Evolutionary conservation across 1,140 invertebrate species (phyloP).

Genomic region (Drosophila tani): DNA sequence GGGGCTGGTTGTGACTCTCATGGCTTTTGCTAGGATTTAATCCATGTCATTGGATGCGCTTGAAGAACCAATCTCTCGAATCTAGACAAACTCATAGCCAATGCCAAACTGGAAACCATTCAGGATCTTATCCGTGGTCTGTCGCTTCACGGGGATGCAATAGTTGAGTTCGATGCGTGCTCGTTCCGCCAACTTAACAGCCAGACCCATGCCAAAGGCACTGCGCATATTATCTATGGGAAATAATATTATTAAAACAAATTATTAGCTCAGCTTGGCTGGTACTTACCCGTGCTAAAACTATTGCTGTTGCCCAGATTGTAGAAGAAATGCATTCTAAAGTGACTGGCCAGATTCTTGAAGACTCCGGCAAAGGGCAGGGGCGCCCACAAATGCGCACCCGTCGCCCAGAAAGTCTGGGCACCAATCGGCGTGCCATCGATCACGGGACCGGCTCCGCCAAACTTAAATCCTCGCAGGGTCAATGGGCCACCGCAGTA

Average conservation of each 20-base stretch:
- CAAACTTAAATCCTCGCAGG: constrained; percentile 77
- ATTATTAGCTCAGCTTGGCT: rapidly evolving
- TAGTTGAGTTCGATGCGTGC: constrained; percentile 85
- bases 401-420: constrained; percentile 80
- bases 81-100: constrained; percentile 83
- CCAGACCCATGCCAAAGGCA: constrained; percentile 76
- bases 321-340: constrained; percentile 84
- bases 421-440: constrained; percentile 80
- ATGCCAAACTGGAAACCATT: constrained; percentile 84
- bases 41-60: constrained; percentile 25
- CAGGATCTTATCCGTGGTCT: constrained; percentile 53
- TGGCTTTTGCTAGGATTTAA: constrained; percentile 50
- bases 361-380: constrained; percentile 78
- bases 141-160: constrained; percentile 71
- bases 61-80: constrained; percentile 33
- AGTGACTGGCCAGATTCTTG: constrained; percentile 76
- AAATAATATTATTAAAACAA: neutral
- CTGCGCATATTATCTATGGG: constrained; percentile 76
- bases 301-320: constrained; percentile 80
- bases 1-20: constrained; percentile 47
- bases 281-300: constrained; percentile 64
- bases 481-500: constrained; percentile 82
- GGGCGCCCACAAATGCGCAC: constrained; percentile 79
- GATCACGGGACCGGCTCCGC: constrained; percentile 74
- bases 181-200: constrained; percentile 77